phyloP scores from a whole-genome alignment of 2,113 vertebrate genomes.

The Serilophus lunatus region DNA sequence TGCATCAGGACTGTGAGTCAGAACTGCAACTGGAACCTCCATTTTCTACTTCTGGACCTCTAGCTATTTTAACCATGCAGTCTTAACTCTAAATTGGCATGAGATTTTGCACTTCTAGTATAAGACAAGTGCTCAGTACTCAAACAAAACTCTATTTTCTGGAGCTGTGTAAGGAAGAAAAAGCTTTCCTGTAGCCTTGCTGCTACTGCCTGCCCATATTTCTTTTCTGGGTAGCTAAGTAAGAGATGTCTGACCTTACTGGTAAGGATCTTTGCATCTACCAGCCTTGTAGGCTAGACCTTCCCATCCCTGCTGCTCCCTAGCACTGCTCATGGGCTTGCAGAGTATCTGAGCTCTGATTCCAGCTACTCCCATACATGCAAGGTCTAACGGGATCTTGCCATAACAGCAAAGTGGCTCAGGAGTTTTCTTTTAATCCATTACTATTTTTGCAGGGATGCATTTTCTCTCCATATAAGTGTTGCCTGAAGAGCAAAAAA shows the following conservation, averaged over 20 bases:
- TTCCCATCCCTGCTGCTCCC: not conserved
- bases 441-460: not conserved
- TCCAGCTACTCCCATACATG: not conserved
- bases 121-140: not conserved
- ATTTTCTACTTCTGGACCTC: not conserved
- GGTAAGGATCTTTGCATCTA: not conserved
- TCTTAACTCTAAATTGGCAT: not conserved
- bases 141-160: not conserved
- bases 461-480: not conserved
- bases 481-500: too few relatives aligned
- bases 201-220: not conserved
- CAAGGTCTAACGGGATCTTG: not conserved
- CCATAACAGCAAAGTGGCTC: not conserved
- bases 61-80: not conserved
- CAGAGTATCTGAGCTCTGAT: not conserved
- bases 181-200: not conserved
- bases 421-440: not conserved
- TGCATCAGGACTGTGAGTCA: not conserved
- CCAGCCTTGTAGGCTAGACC: not conserved
- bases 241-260: not conserved
- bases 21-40: not conserved
- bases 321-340: not conserved
- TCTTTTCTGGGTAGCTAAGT: not conserved
- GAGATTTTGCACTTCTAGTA: not conserved
- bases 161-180: not conserved